These are phyloP conservation scores for Alviniconcha marisindica DNA, from an alignment of 1,140 invertebrate species.

Conservation along the genomic window DNA sequence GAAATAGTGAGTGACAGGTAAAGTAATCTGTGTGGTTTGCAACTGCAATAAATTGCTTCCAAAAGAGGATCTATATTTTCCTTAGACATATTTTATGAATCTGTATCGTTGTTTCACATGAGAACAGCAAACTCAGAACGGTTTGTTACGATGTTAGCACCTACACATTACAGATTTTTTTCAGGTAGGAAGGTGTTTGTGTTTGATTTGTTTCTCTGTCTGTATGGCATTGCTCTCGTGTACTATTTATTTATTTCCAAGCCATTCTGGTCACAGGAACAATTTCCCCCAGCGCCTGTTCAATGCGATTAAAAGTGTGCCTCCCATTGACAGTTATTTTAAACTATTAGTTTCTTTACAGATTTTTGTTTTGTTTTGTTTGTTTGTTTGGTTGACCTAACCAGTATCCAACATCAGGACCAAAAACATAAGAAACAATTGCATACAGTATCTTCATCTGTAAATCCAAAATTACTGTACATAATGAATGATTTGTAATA, in stretches of 20 bases:
- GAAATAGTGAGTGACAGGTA: no score
- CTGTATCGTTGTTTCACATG: not conserved
- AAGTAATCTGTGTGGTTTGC: no score
- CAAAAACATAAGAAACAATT: conserved; percentile 7
- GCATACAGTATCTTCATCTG: conserved; percentile 6
- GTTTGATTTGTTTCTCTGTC: not conserved
- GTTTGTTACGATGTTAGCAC: not conserved
- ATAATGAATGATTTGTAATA: conserved; percentile 22
- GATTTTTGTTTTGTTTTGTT: not conserved
- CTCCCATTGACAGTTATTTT: conserved; percentile 5
- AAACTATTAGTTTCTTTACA: not conserved
- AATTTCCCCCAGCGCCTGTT: not conserved
- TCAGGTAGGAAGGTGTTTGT: not conserved
- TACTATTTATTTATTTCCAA: conserved; percentile 9
- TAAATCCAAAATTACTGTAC: conserved; percentile 27
- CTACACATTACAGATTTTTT: not conserved
- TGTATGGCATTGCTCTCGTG: not conserved
- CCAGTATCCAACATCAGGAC: conserved; percentile 3
- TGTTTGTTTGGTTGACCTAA: conserved; percentile 13
- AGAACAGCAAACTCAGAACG: not conserved
- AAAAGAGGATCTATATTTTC: not conserved
- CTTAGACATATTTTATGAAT: not conserved
- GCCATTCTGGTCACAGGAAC: not conserved
- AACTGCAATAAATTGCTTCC: not conserved
- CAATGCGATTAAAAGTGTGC: not conserved